These are phyloP conservation scores for Neodon shergylaensis DNA, from an alignment of 2,113 vertebrate species.

Conservation along the genomic window DNA sequence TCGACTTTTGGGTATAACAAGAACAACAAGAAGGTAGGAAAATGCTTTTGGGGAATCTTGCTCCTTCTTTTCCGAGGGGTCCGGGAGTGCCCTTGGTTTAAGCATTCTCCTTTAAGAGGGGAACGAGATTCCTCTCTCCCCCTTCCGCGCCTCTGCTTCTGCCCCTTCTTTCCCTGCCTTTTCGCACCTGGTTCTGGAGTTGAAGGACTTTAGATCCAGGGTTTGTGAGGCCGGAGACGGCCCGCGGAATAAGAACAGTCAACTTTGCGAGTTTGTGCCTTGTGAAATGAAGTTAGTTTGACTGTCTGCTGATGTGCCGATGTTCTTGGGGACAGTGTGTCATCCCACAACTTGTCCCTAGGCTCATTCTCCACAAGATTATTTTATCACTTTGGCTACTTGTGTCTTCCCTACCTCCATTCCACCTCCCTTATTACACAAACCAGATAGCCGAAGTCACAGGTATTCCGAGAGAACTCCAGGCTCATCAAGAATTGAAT, in stretches of 20 bases:
- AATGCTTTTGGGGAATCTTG: slow-evolving; percentile 48
- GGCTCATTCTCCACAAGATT: background rate
- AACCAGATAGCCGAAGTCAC: background rate
- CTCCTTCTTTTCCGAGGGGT: slow-evolving; percentile 75
- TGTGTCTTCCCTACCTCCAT: background rate
- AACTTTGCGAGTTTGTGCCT: slow-evolving; percentile 59
- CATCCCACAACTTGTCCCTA: background rate
- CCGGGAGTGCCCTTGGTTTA: slow-evolving; percentile 59
- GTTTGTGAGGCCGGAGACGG: background rate
- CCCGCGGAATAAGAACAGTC: slow-evolving; percentile 25
- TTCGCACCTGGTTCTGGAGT: slow-evolving; percentile 69
- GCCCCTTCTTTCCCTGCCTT: slow-evolving; percentile 1
- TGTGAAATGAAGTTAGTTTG: slow-evolving; percentile 65
- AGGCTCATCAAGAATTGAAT: background rate
- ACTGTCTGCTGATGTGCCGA: slow-evolving; percentile 27
- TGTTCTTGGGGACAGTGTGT: slow-evolving; percentile 15
- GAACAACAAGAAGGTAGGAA: slow-evolving; percentile 92
- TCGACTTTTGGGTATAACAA: slow-evolving; percentile 91
- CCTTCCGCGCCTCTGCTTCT: background rate
- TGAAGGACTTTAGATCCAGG: slow-evolving; percentile 29
- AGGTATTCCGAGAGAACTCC: background rate
- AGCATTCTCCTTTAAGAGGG: slow-evolving; percentile 51
- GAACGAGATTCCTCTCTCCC: background rate
- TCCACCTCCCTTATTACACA: background rate
- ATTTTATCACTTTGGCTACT: slow-evolving; percentile 39